Base-by-base conservation (phyloP, 30 jellyfish, hydroid and myxozoan species). In the Morbakka virulenta region DNA sequence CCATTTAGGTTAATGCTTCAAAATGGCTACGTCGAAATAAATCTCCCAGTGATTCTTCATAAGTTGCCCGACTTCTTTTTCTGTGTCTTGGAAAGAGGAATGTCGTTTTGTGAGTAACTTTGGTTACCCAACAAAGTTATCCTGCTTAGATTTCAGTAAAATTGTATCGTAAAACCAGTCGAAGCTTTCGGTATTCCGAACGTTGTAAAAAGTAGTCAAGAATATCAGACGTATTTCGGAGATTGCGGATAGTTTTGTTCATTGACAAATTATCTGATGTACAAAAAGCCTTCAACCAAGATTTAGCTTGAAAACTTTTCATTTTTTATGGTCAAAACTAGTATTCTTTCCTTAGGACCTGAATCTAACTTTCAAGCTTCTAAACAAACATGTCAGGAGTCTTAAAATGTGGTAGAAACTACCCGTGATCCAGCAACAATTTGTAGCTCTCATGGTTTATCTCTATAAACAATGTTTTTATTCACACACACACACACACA, bases 401-500 rank as follows among this genome's bases (percentile, higher is more conserved):
- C 68, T 9, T n/a, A 49, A 41, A 26, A 73, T 24, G 28, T 48
- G 77, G 32, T 65, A 53, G 47, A 62, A 83, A 83, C 64, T 83
- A 0, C 64, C 89, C 32, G 74, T 35, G 50, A 72, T 74, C 50
- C 95, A 32, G 31, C 64, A 83, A 33, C 73, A 83, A 70, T 83
- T 2, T 14, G 75, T 62, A 17, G 95, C 95, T 48, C 78, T 69
- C 33, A 83, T 83, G 14, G 95, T 83, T 89, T 89, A 83, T 28
- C 94, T 32, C 0, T n/a, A n/a, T n/a, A n/a, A n/a, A n/a, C n/a
- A n/a, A n/a, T n/a, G n/a, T n/a, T n/a, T n/a, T n/a, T n/a, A n/a
- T n/a, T n/a, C n/a, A n/a, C n/a, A n/a, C n/a, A n/a, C n/a, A n/a
- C n/a, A n/a, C n/a, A n/a, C n/a, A n/a, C n/a, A n/a, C n/a, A n/a